Conservation (phyloP, 30 jellyfish, hydroid and myxozoan genomes). For the Hydractinia symbiolongicarpus region DNA sequence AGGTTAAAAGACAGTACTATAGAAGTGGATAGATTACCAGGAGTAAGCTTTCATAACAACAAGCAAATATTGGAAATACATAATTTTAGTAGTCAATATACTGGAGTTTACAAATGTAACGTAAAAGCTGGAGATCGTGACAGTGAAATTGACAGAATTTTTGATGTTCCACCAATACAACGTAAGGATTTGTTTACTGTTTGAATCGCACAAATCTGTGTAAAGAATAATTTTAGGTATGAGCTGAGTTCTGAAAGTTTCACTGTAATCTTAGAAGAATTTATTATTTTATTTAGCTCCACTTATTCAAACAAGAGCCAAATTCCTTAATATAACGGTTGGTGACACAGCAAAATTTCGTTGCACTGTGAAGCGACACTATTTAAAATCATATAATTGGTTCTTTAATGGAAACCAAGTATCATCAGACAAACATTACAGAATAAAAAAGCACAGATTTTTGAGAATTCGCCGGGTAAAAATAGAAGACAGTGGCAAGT, state of each 20-base stretch:
- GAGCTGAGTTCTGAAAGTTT: not conserved
- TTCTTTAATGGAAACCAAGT: not conserved
- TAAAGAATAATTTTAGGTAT: not conserved
- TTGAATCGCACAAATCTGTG: not conserved
- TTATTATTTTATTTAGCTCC: slow-evolving; percentile 15
- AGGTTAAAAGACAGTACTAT: too few species aligned
- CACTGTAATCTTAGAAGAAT: not conserved
- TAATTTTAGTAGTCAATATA: not conserved
- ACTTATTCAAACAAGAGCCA: not conserved
- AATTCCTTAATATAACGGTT: not conserved
- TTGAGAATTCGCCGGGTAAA: slow-evolving; percentile 1
- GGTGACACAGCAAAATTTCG: slow-evolving; percentile 18
- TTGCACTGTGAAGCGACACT: slow-evolving; percentile 16
- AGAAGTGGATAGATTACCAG: not conserved
- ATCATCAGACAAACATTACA: not conserved
- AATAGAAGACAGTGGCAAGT: slow-evolving; percentile 12
- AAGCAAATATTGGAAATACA: slow-evolving; percentile 4
- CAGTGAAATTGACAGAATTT: not conserved
- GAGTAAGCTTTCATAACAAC: not conserved
- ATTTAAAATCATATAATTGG: slow-evolving; percentile 17
- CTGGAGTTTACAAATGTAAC: slow-evolving; percentile 27
- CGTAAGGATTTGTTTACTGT: not conserved
- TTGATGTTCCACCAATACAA: slow-evolving; percentile 17
- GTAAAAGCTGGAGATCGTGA: not conserved
- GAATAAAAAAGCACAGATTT: not conserved